Conservation (phyloP, 2,797 vertebrate species). For the Pteronotus mesoamericanus region DNA sequence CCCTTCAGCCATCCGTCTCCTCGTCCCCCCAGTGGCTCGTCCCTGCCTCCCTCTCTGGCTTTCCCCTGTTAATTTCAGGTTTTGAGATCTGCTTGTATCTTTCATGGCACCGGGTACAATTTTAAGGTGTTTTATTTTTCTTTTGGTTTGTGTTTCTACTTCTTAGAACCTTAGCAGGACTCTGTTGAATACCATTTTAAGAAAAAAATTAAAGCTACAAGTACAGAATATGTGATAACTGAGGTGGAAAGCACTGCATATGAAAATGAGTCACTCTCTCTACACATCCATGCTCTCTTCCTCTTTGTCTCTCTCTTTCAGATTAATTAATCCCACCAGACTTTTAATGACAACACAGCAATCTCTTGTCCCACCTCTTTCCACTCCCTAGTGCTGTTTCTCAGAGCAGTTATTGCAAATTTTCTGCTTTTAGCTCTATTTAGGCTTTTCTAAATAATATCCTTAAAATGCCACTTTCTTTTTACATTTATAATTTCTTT, state of each 20-base stretch:
- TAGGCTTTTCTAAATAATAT: background rate
- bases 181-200: background rate
- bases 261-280: background rate
- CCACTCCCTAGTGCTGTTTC: background rate
- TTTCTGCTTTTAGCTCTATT: background rate
- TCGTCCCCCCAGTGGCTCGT: background rate
- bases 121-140: background rate
- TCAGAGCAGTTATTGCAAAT: background rate
- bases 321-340: background rate
- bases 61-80: background rate
- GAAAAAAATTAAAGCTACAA: background rate
- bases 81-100: background rate
- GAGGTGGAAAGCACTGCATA: background rate
- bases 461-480: background rate
- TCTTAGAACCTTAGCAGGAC: background rate
- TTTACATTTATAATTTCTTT: background rate
- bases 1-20: background rate
- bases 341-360: background rate
- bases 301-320: background rate
- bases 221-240: background rate
- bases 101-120: background rate
- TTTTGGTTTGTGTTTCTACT: background rate
- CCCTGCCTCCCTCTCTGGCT: background rate
- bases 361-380: fast-evolving
- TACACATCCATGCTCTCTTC: background rate